Evolutionary conservation across 2,797 vertebrate species (phyloP), one percentile per base, ranked within the genome.

Genomic region (Sternotherus odoratus): DNA sequence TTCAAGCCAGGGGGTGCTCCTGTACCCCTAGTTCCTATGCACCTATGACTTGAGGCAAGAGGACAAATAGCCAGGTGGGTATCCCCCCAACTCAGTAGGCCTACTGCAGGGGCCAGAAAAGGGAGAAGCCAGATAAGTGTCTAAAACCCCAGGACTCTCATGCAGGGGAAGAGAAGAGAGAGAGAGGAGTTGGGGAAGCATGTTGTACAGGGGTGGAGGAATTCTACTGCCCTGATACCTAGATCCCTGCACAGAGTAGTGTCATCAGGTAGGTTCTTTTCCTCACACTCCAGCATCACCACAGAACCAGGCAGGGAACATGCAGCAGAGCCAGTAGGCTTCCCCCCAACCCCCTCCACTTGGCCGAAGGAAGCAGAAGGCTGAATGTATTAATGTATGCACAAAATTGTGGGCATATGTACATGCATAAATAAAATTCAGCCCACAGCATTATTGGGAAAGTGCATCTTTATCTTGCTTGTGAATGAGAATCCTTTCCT

Each of bases 371-470:
- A 79, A 79, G 24, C 51, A 79, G 51, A 54, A 43, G 24, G 36
- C 24, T 54, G 78, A 39, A 39, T 10, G 36, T 39, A 79, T 77
- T 86, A 92, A 74, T 3, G 5, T 30, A 89, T 8, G 30, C 49
- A 86, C 2, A 86, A 30, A 85, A 63, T 8, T 33, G 4, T 48
- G 63, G 21, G n/a, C 48, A 39, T n/a, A 8, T 77, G 43, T 49
- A 33, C 46, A 33, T n/a, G 88, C 87, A 94, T 16, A 89, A 88
- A 23, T 26, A 95, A 96, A 96, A 36, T 92, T 28, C 36, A 90
- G 77, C 43, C 19, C 39, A 16, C 50, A 84, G 51, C 3, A 39
- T 82, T 93, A 88, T 39, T 80, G 53, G 39, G 95, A 80, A 46
- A 87, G 12, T 4, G 5, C 56, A 77, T 87, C 77, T 88, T 88